Percentiles rank a stretch among this genome's conserved stretches.
Conservation (phyloP, 2,113 vertebrate species). For the Fulica atra region DNA sequence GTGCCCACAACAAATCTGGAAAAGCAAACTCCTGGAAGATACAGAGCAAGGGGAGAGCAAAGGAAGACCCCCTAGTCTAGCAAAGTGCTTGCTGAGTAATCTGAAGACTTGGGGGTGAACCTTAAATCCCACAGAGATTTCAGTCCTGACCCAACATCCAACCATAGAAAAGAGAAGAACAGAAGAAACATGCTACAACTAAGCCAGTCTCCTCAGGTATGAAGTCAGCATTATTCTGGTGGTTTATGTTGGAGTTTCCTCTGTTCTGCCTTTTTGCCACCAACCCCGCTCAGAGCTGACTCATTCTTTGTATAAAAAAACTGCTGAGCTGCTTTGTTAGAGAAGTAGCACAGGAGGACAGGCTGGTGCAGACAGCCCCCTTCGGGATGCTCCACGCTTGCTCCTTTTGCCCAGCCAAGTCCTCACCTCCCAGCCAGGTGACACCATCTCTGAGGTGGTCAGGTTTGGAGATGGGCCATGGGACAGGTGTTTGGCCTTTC, state of each 20-base stretch:
- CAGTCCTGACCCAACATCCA: not conserved
- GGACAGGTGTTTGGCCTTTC: not conserved
- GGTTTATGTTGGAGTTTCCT: not conserved
- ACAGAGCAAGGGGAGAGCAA: not conserved
- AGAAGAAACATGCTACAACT: not conserved
- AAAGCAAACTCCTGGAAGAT: not conserved
- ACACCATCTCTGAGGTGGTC: not conserved
- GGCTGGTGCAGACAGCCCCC: not conserved
- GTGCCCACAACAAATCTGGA: not conserved
- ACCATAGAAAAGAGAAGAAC: not conserved
- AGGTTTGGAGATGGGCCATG: not conserved
- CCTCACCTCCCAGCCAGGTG: not conserved
- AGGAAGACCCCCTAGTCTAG: not conserved
- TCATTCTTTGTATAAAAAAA: not conserved
- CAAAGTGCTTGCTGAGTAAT: not conserved
- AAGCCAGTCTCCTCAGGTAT: not conserved
- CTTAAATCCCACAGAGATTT: slow-evolving; percentile 3
- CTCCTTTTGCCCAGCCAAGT: not conserved
- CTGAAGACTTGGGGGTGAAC: not conserved
- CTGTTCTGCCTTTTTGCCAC: slow-evolving; percentile 7
- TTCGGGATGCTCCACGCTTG: fast-evolving
- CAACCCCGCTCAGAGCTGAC: not conserved
- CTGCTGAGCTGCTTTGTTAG: not conserved
- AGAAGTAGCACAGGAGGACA: not conserved
- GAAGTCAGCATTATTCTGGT: not conserved